Evolutionary conservation across 2,113 vertebrate species (phyloP).

Genomic region (Mus spicilegus): DNA sequence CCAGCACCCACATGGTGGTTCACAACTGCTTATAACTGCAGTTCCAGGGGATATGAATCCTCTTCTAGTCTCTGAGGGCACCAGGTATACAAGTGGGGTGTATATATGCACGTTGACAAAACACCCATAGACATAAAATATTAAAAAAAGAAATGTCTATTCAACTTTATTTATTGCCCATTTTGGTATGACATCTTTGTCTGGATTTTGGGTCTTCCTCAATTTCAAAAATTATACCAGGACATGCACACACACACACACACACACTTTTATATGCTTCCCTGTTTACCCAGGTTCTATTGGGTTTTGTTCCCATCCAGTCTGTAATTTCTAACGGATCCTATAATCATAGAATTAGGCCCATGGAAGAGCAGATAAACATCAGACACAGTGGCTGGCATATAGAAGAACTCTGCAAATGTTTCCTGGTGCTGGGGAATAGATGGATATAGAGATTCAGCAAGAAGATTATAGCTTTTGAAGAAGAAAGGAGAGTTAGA

Average conservation of each 20-base stretch:
- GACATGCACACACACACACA: not conserved
- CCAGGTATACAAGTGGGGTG: not conserved
- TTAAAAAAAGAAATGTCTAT: not conserved
- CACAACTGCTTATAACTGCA: not conserved
- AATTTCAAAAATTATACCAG: constrained; percentile 10
- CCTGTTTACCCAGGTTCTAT: not conserved
- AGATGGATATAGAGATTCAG: not conserved
- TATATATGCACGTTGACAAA: not conserved
- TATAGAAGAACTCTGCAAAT: not conserved
- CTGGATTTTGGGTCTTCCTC: not conserved
- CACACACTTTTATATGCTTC: not conserved
- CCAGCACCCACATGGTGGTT: not conserved
- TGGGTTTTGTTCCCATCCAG: constrained; percentile 13
- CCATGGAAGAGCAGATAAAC: not conserved
- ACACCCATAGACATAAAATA: not conserved
- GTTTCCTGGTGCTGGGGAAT: not conserved
- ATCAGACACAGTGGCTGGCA: not conserved
- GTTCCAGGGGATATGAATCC: not conserved
- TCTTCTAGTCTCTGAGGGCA: not conserved
- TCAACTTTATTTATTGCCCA: not conserved
- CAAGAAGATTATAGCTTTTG: constrained; percentile 7
- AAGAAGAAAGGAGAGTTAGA: constrained; percentile 11
- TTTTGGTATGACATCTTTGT: constrained; percentile 6
- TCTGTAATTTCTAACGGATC: constrained; percentile 30
- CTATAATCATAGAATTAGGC: constrained; percentile 13